Conservation (phyloP, 2,113 vertebrate species). For the Caranx melampygus region DNA sequence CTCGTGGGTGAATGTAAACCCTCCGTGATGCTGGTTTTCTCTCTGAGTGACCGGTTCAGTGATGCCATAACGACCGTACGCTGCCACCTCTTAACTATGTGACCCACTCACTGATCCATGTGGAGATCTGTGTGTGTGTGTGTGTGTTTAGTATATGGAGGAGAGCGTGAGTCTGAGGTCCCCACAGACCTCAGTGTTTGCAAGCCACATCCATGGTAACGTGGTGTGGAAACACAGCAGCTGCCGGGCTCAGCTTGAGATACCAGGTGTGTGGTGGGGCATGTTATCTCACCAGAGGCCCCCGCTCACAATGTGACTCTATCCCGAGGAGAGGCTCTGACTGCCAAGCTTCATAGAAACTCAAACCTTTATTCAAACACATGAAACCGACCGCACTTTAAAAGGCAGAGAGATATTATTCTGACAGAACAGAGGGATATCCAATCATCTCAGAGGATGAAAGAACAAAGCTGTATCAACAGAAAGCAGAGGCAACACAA, state of each 20-base stretch:
- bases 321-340: constrained; percentile 32
- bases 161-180: constrained; percentile 20
- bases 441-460: background rate
- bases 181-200: constrained; percentile 72
- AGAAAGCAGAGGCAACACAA: background rate
- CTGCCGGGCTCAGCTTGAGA: constrained; percentile 56
- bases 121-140: constrained; percentile 6
- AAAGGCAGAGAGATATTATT: constrained; percentile 20
- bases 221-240: constrained; percentile 59
- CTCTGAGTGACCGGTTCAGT: constrained; percentile 8
- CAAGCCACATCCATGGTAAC: constrained; percentile 76
- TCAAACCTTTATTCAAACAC: constrained; percentile 26
- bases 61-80: background rate
- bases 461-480: background rate
- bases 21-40: constrained; percentile 27
- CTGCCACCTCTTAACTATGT: constrained; percentile 35
- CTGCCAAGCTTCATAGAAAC: constrained; percentile 4
- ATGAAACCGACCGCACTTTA: constrained; percentile 4
- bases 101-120: constrained; percentile 34
- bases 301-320: constrained; percentile 26
- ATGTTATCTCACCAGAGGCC: constrained; percentile 55
- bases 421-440: background rate
- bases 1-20: background rate
- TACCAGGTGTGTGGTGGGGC: constrained; percentile 69
- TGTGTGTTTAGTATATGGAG: background rate